Evolutionary conservation across 2,888 invertebrate genomes (phyloP), one percentile per base, ranked within the genome.

Genomic region (Sinelater perroti): DNA sequence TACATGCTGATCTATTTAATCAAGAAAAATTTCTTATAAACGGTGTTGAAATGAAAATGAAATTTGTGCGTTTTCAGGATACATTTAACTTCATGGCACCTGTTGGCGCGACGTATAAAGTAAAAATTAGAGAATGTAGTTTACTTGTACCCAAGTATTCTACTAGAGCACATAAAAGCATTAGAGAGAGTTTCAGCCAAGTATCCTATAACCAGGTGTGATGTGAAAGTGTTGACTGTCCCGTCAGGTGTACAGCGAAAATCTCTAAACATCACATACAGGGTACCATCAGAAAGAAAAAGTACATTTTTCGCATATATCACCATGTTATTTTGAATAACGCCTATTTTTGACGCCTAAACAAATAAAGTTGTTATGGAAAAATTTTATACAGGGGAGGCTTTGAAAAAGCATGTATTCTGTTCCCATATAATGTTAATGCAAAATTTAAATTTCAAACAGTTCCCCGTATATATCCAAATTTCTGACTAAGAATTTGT

Each of bases 231-330:
- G 10, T 20, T 40, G 31, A 51, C 40, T 1, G 30, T 40, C 18
- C 51, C 51, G 2, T 1, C 51, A 5, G 51, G 51, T 30, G 13
- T 51, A 7, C 51, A 51, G 21, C 3, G 51, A 17, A 51, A 51
- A 18, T 51, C 51, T 5, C 11, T 51, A 4, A 21, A 47, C 7
- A 47, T 7, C 26, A 24, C n/a, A 24, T n/a, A n/a, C n/a, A n/a
- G n/a, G n/a, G n/a, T n/a, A n/a, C n/a, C n/a, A n/a, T n/a, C n/a
- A n/a, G n/a, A n/a, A n/a, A n/a, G n/a, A n/a, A n/a, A n/a, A n/a
- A n/a, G n/a, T n/a, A n/a, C n/a, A n/a, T n/a, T n/a, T n/a, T n/a
- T n/a, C n/a, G n/a, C n/a, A n/a, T n/a, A n/a, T n/a, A n/a, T n/a
- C n/a, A n/a, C n/a, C n/a, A n/a, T n/a, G n/a, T n/a, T n/a, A n/a